Evolutionary conservation across 2,888 invertebrate species (phyloP), one percentile per base, ranked within the genome.

Genomic region (Drosophila paracracens): DNA sequence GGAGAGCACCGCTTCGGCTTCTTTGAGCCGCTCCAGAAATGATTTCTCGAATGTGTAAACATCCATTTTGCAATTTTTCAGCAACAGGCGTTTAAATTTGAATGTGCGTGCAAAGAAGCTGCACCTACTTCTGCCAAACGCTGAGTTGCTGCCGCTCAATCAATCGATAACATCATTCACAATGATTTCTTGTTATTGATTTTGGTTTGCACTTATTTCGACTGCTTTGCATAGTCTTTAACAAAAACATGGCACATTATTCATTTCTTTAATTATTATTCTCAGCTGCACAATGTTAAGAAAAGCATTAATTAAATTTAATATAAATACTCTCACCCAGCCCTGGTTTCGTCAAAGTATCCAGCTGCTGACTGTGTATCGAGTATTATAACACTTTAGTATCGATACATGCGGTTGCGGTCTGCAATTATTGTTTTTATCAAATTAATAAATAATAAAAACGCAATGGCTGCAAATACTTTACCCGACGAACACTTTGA

Each of bases 11-110:
- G 94, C 94, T 48, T 92, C 91, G 29, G 94, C 94, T 81, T 95
- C 95, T 36, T 93, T 91, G 2, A 94, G 91, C 50, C 95, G 94
- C 79, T 94, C 93, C 74, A 94, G 93, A 18, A 94, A 92, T 70
- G 94, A 94, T 88, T 95, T 95, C 89, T 95, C 94, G 81, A 94
- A 95, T 38, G 93, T 94, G 62, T 94, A 94, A 48, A 95, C 94
- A 83, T 95, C 94, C 95, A 95, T 95, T 87, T 79, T 57, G n/a
- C 16, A 29, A 31, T 6, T 58, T 33, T 35, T 36, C 36, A 38
- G 21, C 50, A 61, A 52, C 25, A 66, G 35, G 57, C 82, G 79
- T 81, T 79, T 52, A 54, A 78, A 70, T 80, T 79, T 77, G 65
- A 88, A 83, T 67, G 60, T 40, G 52, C 38, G 52, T 71, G 60